phyloP scores from a whole-genome alignment of 30 jellyfish, hydroid and myxozoan genomes.

The Hydractinia echinata region DNA sequence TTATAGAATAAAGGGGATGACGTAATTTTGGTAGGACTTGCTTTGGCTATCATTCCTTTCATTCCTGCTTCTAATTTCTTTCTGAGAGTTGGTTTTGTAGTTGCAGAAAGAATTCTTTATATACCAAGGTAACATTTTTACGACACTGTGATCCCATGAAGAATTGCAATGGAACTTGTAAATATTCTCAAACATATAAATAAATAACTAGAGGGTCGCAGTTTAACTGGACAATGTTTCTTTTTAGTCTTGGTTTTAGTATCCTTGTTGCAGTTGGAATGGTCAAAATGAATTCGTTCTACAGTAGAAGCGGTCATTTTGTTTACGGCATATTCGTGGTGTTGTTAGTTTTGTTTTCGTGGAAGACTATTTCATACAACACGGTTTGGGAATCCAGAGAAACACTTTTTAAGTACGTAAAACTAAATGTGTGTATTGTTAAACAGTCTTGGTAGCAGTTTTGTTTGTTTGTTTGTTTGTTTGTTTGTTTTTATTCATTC shows the following conservation, averaged over 20 bases:
- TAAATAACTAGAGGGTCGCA: no score
- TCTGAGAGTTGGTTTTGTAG: conserved; percentile 88
- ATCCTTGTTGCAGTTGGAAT: conserved; percentile 61
- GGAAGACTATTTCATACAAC: conserved; percentile 52
- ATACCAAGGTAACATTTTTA: conserved; percentile 58
- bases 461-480: no score
- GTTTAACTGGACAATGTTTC: background rate
- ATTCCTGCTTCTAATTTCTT: conserved; percentile 85
- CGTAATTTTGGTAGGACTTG: conserved; percentile 35
- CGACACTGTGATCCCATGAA: no score
- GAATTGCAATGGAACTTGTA: no score
- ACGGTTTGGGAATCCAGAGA: conserved; percentile 79
- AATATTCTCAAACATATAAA: no score
- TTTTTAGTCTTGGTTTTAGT: conserved; percentile 66
- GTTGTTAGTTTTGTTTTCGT: conserved; percentile 21
- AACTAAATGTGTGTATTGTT: no score
- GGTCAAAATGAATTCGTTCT: background rate
- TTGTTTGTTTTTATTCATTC: no score
- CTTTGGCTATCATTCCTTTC: conserved; percentile 54
- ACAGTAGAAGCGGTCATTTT: background rate
- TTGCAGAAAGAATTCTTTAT: conserved; percentile 82
- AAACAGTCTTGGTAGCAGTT: no score
- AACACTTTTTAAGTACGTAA: conserved; percentile 54
- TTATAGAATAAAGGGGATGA: conserved; percentile 29
- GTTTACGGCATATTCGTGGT: conserved; percentile 11